Conservation (phyloP, 2,113 vertebrate species). For the Sigmodon hispidus region DNA sequence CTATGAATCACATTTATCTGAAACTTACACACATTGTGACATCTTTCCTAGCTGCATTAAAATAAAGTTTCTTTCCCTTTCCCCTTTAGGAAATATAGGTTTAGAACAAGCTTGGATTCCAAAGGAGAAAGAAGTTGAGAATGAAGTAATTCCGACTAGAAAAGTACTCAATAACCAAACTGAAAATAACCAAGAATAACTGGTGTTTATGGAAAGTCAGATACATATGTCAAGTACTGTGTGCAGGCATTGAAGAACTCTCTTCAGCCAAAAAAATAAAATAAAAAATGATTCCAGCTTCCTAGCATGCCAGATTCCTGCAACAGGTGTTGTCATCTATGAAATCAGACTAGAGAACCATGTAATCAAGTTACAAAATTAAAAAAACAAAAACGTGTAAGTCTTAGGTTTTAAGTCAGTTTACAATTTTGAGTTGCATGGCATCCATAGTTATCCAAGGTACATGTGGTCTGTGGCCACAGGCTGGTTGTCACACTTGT, state of each 20-base stretch:
- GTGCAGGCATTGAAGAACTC: neutral
- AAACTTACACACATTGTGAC: slow-evolving; percentile 22
- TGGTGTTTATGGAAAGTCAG: neutral
- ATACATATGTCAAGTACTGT: neutral
- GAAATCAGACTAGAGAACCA: neutral
- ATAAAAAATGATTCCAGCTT: neutral
- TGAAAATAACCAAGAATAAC: neutral
- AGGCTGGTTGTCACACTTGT: neutral
- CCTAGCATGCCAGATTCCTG: neutral
- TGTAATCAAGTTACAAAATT: neutral
- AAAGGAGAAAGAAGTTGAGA: slow-evolving; percentile 18
- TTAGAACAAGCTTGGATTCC: slow-evolving; percentile 29
- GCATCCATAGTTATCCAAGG: neutral
- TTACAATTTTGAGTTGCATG: neutral
- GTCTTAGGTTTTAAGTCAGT: neutral
- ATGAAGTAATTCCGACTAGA: neutral
- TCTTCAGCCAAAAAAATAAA: neutral
- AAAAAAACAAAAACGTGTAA: neutral
- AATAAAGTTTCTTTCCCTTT: slow-evolving; percentile 45
- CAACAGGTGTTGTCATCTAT: neutral
- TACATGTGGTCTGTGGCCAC: neutral
- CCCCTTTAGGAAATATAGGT: slow-evolving; percentile 33
- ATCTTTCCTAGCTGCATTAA: slow-evolving; percentile 43
- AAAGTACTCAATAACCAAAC: slow-evolving; percentile 1
- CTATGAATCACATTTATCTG: slow-evolving; percentile 50